Conservation (phyloP, 2,888 invertebrate genomes). For the Hyppa rectilinea region DNA sequence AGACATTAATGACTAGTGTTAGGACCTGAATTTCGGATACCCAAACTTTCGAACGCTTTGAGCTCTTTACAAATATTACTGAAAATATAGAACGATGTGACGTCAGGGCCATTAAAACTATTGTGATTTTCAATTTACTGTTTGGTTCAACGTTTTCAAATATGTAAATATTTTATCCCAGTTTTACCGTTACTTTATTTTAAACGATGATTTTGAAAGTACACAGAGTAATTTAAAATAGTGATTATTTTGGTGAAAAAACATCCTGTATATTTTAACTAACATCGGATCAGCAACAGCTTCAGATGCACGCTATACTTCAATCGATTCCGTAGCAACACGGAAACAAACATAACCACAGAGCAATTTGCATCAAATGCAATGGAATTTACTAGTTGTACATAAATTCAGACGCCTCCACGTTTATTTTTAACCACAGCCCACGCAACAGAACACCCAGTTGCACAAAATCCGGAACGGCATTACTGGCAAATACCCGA, state of each 20-base stretch:
- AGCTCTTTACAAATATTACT: conserved; percentile 39
- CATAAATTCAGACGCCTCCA: conserved; percentile 47
- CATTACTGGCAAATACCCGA: conserved; percentile 45
- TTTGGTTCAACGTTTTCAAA: conserved; percentile 12
- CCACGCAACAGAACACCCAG: conserved; percentile 39
- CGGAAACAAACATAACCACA: conserved; percentile 30
- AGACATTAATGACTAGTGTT: conserved; percentile 5
- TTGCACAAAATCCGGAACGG: conserved; percentile 45
- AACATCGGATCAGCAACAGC: conserved; percentile 20
- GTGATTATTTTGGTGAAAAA: background rate
- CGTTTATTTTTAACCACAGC: conserved; percentile 29
- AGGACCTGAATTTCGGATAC: conserved; percentile 34
- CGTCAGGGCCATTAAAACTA: conserved; percentile 48
- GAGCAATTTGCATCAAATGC: conserved; percentile 49
- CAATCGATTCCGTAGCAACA: conserved; percentile 36
- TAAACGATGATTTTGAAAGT: background rate
- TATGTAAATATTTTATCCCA: background rate
- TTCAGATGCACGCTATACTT: conserved; percentile 23
- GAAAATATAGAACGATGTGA: conserved; percentile 50
- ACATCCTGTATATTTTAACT: background rate
- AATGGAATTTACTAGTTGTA: conserved; percentile 52
- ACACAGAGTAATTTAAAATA: background rate
- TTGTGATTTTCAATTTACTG: conserved; percentile 38
- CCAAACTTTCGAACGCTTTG: conserved; percentile 17
- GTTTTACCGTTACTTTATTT: background rate